Base-by-base conservation (phyloP, 2,797 vertebrate species). In the Acestrorhynchus altus region DNA sequence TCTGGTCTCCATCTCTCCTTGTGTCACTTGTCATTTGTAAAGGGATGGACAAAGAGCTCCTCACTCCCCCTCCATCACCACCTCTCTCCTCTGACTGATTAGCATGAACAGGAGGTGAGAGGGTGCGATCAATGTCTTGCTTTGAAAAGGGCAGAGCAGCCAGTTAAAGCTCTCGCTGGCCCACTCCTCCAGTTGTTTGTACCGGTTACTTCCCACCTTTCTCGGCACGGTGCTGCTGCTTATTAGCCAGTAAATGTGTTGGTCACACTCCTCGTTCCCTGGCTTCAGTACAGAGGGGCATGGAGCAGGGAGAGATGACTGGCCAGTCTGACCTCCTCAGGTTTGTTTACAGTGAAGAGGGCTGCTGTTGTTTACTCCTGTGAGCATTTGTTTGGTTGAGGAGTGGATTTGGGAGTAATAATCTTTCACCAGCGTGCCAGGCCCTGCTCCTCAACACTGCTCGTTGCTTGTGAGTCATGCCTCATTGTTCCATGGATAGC, bases 61-160 rank as follows among this genome's bases (percentile, higher is more conserved):
- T 65, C 61, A 20, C 74, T 20, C 57, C 47, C 40, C 18, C 18
- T 24, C 64, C 76, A 81, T 79, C 66, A 80, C 65, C 78, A 76
- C 82, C 22, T 68, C 77, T 71, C 35, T 57, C 59, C 69, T 82
- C 68, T 42, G 65, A 72, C 77, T 81, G 78, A 85, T 83, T 83
- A 81, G 82, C 80, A 86, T 83, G 79, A 78, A 83, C 59, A 71
- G 56, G 61, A 81, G 81, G 74, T 54, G 78, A 81, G 65, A 63
- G 66, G 75, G 79, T 81, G 75, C 78, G 77, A 83, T 83, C 77
- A 81, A 72, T 83, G 77, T 74, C 82, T 81, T 31, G 44, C 81
- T 83, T 81, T 86, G 69, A 85, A 83, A 84, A 83, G 80, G 76
- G 82, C 83, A 82, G 81, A 78, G 76, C 64, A 40, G 80, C 76